A percentile compares a stretch with the other conserved stretches of the same genome.
These are phyloP conservation scores for Pimpla rufipes DNA, from an alignment of 2,888 invertebrate genomes.

Conservation along the genomic window DNA sequence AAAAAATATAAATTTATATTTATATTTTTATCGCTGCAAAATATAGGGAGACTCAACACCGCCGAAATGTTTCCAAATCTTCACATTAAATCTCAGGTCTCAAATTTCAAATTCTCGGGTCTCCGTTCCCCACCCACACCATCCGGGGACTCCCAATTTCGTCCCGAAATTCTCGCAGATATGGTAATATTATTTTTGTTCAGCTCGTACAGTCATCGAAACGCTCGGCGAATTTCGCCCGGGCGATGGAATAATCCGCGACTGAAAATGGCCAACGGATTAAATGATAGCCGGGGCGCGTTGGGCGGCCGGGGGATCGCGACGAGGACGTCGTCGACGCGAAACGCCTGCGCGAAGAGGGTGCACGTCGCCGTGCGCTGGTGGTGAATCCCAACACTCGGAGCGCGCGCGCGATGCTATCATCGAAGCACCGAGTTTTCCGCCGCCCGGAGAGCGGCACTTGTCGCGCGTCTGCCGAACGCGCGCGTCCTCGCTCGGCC, in stretches of 20 bases:
- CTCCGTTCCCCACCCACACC: no score
- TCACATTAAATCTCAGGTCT: no score
- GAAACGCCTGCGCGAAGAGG: conserved; percentile 71
- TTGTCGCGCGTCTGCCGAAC: conserved; percentile 81
- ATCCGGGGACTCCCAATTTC: no score
- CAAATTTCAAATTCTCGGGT: no score
- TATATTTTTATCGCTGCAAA: no score
- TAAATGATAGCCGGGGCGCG: conserved; percentile 1
- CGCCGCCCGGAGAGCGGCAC: conserved; percentile 74
- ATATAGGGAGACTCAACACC: no score
- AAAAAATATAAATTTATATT: no score
- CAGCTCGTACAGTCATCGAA: not conserved
- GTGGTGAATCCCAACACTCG: conserved; percentile 59
- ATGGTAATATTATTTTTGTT: not conserved
- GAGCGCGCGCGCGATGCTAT: conserved; percentile 13
- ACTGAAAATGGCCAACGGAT: conserved; percentile 21
- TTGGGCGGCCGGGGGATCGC: conserved; percentile 2
- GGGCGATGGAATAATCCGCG: conserved; percentile 21
- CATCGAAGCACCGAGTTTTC: conserved; percentile 57
- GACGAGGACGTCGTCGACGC: conserved; percentile 15
- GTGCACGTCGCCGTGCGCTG: conserved; percentile 29
- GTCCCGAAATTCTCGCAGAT: not conserved
- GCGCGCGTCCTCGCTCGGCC: conserved; percentile 72
- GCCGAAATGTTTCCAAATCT: no score
- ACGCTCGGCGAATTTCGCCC: not conserved